phyloP scores from a whole-genome alignment of 2,888 invertebrate species.

The Frankliniella intonsa region DNA sequence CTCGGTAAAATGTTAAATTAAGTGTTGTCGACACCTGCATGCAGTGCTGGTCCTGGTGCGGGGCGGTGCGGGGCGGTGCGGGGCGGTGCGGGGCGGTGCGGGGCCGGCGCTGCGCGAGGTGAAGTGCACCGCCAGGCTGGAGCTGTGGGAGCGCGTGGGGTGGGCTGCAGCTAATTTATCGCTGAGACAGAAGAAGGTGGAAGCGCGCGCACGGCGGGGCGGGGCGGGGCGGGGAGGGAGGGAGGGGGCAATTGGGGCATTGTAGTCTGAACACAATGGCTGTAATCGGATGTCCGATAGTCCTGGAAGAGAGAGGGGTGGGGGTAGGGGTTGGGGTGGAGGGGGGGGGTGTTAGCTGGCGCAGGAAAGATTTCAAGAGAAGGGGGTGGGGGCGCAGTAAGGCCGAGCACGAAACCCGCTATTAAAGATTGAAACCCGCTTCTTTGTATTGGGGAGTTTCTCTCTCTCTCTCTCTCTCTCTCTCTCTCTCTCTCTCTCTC shows the following conservation, averaged over 20 bases:
- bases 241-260: constrained; percentile 23
- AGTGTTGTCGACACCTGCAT: not conserved
- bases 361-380: not conserved
- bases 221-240: not conserved
- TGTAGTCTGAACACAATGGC: constrained; percentile 25
- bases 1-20: too few relatives aligned
- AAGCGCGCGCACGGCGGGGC: not conserved
- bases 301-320: not conserved
- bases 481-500: not conserved
- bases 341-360: not conserved
- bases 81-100: not conserved
- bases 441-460: not conserved
- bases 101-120: not conserved
- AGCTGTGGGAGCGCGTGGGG: not conserved
- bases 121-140: not conserved
- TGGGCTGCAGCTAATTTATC: not conserved
- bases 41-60: constrained; percentile 23
- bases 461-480: not conserved
- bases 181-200: not conserved
- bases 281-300: constrained; percentile 26
- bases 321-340: not conserved
- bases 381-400: not conserved
- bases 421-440: constrained; percentile 6
- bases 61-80: not conserved
- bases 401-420: not conserved